Conservation (phyloP, 2,113 vertebrate genomes). For the Lophotis ruficrista region DNA sequence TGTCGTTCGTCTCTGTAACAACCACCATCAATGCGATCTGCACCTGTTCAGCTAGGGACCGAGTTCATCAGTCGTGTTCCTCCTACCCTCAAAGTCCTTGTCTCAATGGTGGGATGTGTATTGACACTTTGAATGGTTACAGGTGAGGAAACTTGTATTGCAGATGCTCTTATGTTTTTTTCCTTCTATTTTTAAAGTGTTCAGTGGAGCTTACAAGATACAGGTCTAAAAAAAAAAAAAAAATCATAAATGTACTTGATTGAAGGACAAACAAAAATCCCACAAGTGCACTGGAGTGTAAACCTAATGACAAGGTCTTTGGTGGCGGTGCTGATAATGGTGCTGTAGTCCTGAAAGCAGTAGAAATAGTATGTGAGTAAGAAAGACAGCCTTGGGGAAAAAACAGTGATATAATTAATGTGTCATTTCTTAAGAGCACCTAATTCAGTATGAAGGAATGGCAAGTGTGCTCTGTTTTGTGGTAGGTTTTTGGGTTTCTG, state of each 20-base stretch:
- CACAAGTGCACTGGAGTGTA: not conserved
- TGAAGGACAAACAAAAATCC: not conserved
- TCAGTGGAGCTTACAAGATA: not conserved
- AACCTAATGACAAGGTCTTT: not conserved
- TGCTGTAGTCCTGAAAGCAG: not conserved
- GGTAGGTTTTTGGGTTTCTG: not conserved
- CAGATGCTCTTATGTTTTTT: not conserved
- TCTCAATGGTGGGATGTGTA: conserved; percentile 83
- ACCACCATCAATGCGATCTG: conserved; percentile 71
- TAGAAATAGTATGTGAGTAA: not conserved
- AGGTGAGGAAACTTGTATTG: conserved; percentile 73
- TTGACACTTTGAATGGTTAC: conserved; percentile 84
- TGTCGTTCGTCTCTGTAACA: conserved; percentile 79
- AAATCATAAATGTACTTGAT: not conserved
- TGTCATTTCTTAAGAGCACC: not conserved
- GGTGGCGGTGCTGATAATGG: accelerated
- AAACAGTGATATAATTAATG: not conserved
- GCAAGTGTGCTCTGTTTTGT: not conserved
- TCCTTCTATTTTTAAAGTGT: not conserved
- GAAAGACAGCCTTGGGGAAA: not conserved
- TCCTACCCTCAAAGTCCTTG: conserved; percentile 83
- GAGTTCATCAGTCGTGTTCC: conserved; percentile 78
- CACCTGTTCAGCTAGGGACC: conserved; percentile 74
- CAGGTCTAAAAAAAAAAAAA: not conserved
- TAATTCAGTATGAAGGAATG: not conserved